phyloP scores from a whole-genome alignment of 2,113 vertebrate species.

The Fregetta grallaria region DNA sequence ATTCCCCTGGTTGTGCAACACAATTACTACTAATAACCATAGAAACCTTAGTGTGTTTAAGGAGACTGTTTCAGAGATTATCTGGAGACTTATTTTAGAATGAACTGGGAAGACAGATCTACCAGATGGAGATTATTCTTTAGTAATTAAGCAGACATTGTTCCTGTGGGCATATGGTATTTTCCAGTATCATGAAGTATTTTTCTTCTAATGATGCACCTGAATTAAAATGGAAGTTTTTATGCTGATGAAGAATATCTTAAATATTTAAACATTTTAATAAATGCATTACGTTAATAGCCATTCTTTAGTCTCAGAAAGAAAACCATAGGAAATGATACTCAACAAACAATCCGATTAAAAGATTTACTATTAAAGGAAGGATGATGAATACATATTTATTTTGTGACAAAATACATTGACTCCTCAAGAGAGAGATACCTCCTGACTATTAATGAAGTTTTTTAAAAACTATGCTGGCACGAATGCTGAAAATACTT shows the following conservation, averaged over 20 bases:
- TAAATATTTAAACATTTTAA: constrained; percentile 73
- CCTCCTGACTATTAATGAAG: constrained; percentile 48
- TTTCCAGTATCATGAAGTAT: constrained; percentile 57
- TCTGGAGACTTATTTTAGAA: constrained; percentile 68
- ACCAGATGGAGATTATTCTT: constrained; percentile 72
- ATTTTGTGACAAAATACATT: constrained; percentile 7
- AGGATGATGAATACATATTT: constrained; percentile 39
- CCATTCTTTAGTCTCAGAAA: constrained; percentile 31
- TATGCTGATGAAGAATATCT: constrained; percentile 33
- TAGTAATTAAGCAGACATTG: constrained; percentile 76
- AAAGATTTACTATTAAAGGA: constrained; percentile 60
- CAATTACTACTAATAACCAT: constrained; percentile 77
- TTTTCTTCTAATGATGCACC: constrained; percentile 65
- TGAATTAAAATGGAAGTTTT: constrained; percentile 57
- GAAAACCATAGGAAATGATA: background rate
- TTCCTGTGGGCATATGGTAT: constrained; percentile 66
- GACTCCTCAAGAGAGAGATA: constrained; percentile 15
- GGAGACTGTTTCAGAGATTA: constrained; percentile 61
- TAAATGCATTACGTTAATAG: constrained; percentile 65
- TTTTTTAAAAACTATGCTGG: constrained; percentile 34
- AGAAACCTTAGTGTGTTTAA: constrained; percentile 67
- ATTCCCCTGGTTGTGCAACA: constrained; percentile 69
- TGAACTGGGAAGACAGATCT: constrained; percentile 56
- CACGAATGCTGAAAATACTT: constrained; percentile 31
- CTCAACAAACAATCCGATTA: constrained; percentile 39